Evolutionary conservation across 2,888 invertebrate genomes (phyloP).

Genomic region (Watsonalla cultraria): DNA sequence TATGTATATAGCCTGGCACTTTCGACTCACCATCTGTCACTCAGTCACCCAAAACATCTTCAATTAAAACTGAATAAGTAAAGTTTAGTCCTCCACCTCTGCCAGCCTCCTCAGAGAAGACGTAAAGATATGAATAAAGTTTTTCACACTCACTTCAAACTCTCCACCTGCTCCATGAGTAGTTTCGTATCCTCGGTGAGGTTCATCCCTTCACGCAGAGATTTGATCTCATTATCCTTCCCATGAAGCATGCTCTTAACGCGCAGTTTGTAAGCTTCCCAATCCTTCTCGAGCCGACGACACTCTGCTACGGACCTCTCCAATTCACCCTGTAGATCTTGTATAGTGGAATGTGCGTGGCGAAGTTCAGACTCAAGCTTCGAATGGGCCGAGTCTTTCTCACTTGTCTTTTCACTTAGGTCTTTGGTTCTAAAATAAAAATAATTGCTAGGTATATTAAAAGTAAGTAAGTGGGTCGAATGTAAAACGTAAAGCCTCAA

Average conservation of each 20-base stretch:
- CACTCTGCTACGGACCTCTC: conserved; percentile 53
- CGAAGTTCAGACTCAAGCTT: conserved; percentile 59
- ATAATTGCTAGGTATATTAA: not conserved
- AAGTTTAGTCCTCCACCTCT: too few relatives aligned
- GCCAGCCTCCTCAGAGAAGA: too few relatives aligned
- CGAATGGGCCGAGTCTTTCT: conserved; percentile 28
- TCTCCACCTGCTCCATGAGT: conserved; percentile 51
- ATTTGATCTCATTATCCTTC: conserved; percentile 61
- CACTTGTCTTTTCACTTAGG: conserved; percentile 31
- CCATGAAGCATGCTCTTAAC: conserved; percentile 62
- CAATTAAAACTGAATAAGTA: too few relatives aligned
- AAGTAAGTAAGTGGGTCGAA: too few relatives aligned
- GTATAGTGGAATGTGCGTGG: conserved; percentile 51
- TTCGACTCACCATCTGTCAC: too few relatives aligned
- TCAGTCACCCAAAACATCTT: too few relatives aligned
- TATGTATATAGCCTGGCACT: too few relatives aligned
- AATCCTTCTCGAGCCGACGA: conserved; percentile 55
- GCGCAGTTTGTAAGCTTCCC: conserved; percentile 65
- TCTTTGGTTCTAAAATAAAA: conserved; percentile 35
- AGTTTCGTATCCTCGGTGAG: conserved; percentile 51
- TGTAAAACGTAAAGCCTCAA: too few relatives aligned
- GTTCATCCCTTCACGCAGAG: conserved; percentile 46
- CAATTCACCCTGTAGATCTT: conserved; percentile 44
- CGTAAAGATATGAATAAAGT: not conserved
- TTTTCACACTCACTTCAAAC: conserved; percentile 48